phyloP scores from a whole-genome alignment of 2,113 vertebrate species.

The Felis catus region DNA sequence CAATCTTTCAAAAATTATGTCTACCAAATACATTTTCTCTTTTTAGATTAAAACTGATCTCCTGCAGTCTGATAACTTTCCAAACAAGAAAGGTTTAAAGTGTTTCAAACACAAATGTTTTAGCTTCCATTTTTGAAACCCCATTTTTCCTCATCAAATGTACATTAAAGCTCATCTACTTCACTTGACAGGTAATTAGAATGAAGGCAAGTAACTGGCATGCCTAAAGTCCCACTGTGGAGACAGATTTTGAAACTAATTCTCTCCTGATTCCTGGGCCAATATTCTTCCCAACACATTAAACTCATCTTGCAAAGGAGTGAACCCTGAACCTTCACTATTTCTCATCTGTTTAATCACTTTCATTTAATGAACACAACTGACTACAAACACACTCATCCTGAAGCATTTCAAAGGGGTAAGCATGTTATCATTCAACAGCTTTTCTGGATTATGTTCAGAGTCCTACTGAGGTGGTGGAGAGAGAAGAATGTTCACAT shows the following conservation, averaged over 20 bases:
- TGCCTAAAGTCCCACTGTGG: neutral
- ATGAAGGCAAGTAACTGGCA: neutral
- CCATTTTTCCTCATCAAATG: conserved; percentile 14
- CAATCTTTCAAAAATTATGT: neutral
- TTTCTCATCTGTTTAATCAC: neutral
- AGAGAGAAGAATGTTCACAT: neutral
- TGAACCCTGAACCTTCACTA: neutral
- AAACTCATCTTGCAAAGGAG: neutral
- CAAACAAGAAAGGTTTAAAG: neutral
- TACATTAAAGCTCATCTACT: neutral
- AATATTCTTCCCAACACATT: neutral
- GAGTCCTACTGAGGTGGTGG: neutral
- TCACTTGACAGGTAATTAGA: neutral
- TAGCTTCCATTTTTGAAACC: conserved; percentile 14
- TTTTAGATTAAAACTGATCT: neutral
- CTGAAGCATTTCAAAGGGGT: neutral
- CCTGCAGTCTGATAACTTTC: neutral
- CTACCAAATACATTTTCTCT: conserved; percentile 20
- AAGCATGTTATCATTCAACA: neutral
- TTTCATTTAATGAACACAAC: neutral
- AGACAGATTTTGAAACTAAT: neutral
- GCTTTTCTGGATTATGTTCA: neutral
- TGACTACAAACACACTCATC: neutral
- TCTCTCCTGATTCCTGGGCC: neutral
- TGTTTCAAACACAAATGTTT: neutral